Evolutionary conservation across 2,888 invertebrate species (phyloP).

Genomic region (Cephus pulcher): DNA sequence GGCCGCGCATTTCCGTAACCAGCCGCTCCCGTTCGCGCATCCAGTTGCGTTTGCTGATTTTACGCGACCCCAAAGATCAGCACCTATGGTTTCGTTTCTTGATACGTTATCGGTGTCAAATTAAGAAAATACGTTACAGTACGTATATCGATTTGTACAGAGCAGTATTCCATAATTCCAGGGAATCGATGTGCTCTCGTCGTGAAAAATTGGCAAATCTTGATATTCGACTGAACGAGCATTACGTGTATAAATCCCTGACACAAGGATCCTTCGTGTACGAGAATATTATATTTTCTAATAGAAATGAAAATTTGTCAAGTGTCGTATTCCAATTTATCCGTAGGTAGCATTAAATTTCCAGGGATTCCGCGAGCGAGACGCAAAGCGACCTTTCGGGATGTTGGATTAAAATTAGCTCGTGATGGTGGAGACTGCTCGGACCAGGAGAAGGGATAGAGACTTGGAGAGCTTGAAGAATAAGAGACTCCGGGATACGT

Average conservation of each 20-base stretch:
- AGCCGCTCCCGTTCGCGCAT: too few relatives aligned
- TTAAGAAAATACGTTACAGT: too few relatives aligned
- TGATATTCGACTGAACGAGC: not conserved
- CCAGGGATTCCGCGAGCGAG: not conserved
- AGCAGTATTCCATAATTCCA: not conserved
- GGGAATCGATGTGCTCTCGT: not conserved
- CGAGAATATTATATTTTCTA: not conserved
- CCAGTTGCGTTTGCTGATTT: too few relatives aligned
- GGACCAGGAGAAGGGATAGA: not conserved
- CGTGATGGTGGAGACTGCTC: constrained; percentile 5
- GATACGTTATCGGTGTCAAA: too few relatives aligned
- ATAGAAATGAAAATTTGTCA: not conserved
- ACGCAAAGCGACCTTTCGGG: not conserved
- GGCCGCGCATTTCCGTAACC: too few relatives aligned
- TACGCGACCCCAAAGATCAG: too few relatives aligned
- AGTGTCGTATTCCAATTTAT: not conserved
- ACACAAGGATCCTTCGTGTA: not conserved
- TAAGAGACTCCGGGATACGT: not conserved
- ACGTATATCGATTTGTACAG: not conserved
- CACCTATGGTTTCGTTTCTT: too few relatives aligned
- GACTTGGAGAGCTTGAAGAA: not conserved
- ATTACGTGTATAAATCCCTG: not conserved
- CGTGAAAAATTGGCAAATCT: not conserved
- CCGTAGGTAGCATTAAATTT: not conserved
- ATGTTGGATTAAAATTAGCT: constrained; percentile 39